Percentiles rank a stretch among this genome's conserved stretches.
These are phyloP conservation scores for Otolemur crassicaudatus DNA, from an alignment of 2,797 vertebrate genomes.

Conservation along the genomic window DNA sequence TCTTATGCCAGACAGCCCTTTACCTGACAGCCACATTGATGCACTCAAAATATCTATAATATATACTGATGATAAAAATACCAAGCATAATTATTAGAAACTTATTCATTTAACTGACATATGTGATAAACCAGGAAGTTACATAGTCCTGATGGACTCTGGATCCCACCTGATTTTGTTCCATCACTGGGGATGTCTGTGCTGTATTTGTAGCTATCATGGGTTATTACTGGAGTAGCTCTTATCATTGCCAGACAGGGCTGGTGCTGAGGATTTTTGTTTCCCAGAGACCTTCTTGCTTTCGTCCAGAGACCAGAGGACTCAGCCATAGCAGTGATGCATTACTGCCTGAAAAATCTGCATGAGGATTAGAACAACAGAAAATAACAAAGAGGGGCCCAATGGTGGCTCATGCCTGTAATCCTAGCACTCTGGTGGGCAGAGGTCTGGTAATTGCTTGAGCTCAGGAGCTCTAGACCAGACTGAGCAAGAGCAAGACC, in stretches of 20 bases:
- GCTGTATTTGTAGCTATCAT: neutral
- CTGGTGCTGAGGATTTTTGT: neutral
- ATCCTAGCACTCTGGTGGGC: too few species aligned
- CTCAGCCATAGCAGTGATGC: neutral
- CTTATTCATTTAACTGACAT: neutral
- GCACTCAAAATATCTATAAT: neutral
- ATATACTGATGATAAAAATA: too few species aligned
- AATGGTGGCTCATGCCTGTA: too few species aligned
- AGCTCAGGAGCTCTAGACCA: too few species aligned
- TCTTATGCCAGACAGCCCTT: neutral
- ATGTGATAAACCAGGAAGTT: neutral
- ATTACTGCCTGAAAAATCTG: neutral
- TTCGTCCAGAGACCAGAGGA: neutral
- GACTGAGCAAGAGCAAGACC: too few species aligned
- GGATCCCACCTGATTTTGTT: neutral
- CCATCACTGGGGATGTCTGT: neutral
- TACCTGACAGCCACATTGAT: neutral
- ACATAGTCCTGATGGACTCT: neutral
- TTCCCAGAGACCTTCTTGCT: neutral
- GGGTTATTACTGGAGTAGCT: neutral
- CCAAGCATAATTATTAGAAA: neutral
- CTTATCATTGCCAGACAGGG: neutral
- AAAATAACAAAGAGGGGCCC: neutral
- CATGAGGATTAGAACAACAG: neutral
- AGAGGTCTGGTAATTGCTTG: too few species aligned